Base-by-base conservation (phyloP, 2,888 invertebrate species). In the Tetramorium bicarinatum region DNA sequence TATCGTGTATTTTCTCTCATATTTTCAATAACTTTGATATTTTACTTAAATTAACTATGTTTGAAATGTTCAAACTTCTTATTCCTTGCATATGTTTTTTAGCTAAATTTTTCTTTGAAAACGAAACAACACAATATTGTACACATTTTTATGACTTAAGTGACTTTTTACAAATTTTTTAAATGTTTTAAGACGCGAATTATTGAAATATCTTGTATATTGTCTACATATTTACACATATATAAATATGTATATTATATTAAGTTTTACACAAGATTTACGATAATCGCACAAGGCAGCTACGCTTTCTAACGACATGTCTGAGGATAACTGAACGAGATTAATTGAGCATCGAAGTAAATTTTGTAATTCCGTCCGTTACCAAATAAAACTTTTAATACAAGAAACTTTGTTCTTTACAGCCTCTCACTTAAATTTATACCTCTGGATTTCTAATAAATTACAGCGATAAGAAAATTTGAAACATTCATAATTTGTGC, bases 351-450 rank as follows among this genome's bases (percentile, higher is more conserved):
- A 34, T 34, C 8, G 15, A 54, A 52, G 3, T 15, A 29, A 77
- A 71, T 15, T 77, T 56, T 71, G 13, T 77, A 38, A 66, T 3
- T 71, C 54, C 29, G 29, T 69, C 54, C 44, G 41, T 47, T 77
- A 29, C 41, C 15, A 56, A 77, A 77, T 71, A 77, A 77, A 77
- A 56, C 9, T 71, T 69, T 13, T 44, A 71, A 71, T 56, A 44
- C 18, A 15, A n/a, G 11, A 52, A 21, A 15, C 21, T 29, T 44
- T 62, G 8, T 18, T 76, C 34, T 34, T 6, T 47, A 21, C 3
- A 54, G 34, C 7, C n/a, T 41, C 9, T 47, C 41, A 11, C 11
- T 44, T 21, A 47, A 64, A 56, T 54, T 9, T 41, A 2, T n/a
- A 69, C 15, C 38, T 18, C 6, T 18, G 11, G 8, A 76, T 64